phyloP scores from a whole-genome alignment of 2,888 invertebrate genomes.

The Atherix ibis region DNA sequence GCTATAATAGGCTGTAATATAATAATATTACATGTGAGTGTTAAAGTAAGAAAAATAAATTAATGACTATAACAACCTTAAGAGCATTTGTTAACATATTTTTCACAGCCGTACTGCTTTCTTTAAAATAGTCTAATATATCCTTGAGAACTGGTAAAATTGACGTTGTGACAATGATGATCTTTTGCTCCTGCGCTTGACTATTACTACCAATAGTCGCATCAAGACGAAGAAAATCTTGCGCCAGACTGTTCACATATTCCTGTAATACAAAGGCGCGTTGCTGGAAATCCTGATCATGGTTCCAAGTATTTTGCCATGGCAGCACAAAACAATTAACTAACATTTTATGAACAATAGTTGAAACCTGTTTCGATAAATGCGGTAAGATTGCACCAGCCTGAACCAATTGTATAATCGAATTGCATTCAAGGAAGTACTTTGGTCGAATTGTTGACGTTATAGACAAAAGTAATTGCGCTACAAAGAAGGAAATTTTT shows the following conservation, averaged over 20 bases:
- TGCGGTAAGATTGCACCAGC: slow-evolving; percentile 24
- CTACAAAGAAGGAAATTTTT: slow-evolving; percentile 11
- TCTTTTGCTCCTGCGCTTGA: slow-evolving; percentile 22
- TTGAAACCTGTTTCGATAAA: slow-evolving; percentile 25
- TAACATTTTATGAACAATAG: slow-evolving; percentile 26
- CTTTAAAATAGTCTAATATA: slow-evolving; percentile 28
- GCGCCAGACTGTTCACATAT: slow-evolving; percentile 24
- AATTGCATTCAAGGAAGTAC: slow-evolving; percentile 26
- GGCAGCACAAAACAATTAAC: slow-evolving; percentile 30
- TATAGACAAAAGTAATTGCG: slow-evolving; percentile 28
- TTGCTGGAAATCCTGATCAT: slow-evolving; percentile 26
- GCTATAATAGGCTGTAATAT: slow-evolving; percentile 24
- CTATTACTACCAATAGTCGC: slow-evolving; percentile 9
- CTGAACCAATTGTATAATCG: slow-evolving; percentile 27
- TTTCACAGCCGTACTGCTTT: slow-evolving; percentile 26
- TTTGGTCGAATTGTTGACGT: slow-evolving; percentile 31
- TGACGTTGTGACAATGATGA: slow-evolving; percentile 21
- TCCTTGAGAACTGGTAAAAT: slow-evolving; percentile 25
- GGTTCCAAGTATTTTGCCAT: slow-evolving; percentile 25
- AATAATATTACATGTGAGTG: too few relatives aligned
- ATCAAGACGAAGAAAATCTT: slow-evolving; percentile 25
- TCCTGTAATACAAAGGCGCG: slow-evolving; percentile 24
- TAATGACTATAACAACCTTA: too few relatives aligned
- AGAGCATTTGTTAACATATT: slow-evolving; percentile 28
- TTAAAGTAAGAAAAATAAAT: too few relatives aligned